Base-by-base conservation (phyloP, 1,140 invertebrate species). In the Acromyrmex charruanus region DNA sequence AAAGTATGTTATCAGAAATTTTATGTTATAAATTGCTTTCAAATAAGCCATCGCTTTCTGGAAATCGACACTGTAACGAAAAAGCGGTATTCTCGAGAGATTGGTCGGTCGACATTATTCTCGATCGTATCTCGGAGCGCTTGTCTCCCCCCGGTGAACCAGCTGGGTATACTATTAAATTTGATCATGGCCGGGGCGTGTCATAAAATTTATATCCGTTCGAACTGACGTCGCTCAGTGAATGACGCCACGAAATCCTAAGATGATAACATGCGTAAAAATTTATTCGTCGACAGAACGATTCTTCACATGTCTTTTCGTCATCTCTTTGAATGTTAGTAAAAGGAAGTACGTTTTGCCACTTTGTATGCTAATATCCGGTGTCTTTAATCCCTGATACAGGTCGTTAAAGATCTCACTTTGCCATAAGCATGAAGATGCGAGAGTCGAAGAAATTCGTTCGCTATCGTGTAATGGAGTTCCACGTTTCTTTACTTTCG, bases 341-440 rank as follows among this genome's bases (percentile, higher is more conserved):
- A 58, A 66, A 66, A 49, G 49, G 51, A 35, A 80, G 31, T 74
- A 89, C 71, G 65, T 89, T 89, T 89, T 72, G 49, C 66, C 12
- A 75, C 51, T 80, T 79, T 75, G 51, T 81, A 88, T 77, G 89
- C 88, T 90, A 90, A 90, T 90, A 90, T 90, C 89, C 89, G 86
- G 55, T 68, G 12, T 51, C 69, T 90, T 90, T 90, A 85, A 75
- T 84, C 63, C 77, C n/a, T 35, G 74, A 72, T 89, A 77, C 61
- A 51, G 28, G 9, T 84, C 68, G 85, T 88, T 89, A 81, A 61
- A 80, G 53, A 39, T 80, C 44, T 55, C 53, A 63, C 6, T n/a
- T 16, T 6, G 31, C 31, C 44, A 31, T 55, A 28, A 74, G n/a
- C 28, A 2, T 25, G 44, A 84, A 58, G 66, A 12, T 25, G 77